phyloP scores from a whole-genome alignment of 2,113 vertebrate species.

The Ochotona princeps region DNA sequence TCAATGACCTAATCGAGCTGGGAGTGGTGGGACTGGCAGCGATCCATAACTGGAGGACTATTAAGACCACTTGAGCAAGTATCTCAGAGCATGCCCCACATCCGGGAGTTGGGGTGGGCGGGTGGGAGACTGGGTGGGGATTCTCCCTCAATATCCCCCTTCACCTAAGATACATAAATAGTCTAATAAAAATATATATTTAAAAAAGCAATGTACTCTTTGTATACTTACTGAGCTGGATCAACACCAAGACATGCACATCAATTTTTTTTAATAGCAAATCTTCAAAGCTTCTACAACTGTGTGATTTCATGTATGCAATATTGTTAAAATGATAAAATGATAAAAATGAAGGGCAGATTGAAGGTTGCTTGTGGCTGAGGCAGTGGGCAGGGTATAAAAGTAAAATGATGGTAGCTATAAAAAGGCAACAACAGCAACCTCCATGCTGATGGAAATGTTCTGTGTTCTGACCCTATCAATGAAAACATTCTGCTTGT shows the following conservation, averaged over 20 bases:
- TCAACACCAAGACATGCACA: background rate
- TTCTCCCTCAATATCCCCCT: too few species aligned
- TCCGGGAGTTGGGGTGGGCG: too few species aligned
- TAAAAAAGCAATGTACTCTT: background rate
- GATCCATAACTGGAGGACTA: too few species aligned
- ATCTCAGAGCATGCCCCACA: too few species aligned
- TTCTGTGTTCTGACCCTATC: background rate
- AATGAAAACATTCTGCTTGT: background rate
- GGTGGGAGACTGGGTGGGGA: too few species aligned
- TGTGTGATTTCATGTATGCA: background rate
- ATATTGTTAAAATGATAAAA: background rate
- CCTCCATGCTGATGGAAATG: background rate
- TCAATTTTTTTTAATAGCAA: background rate
- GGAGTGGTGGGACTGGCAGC: too few species aligned
- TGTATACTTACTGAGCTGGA: background rate
- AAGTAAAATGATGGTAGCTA: background rate
- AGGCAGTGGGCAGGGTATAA: background rate
- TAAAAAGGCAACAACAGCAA: background rate
- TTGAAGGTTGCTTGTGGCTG: background rate
- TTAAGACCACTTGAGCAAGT: too few species aligned
- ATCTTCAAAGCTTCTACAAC: background rate
- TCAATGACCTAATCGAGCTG: too few species aligned
- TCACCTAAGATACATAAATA: too few species aligned
- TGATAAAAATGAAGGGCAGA: background rate
- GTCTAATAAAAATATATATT: too few species aligned